Percentiles rank a stretch among this genome's conserved stretches.
phyloP scores from a whole-genome alignment of 2,113 vertebrate genomes.

The Callipepla californica region DNA sequence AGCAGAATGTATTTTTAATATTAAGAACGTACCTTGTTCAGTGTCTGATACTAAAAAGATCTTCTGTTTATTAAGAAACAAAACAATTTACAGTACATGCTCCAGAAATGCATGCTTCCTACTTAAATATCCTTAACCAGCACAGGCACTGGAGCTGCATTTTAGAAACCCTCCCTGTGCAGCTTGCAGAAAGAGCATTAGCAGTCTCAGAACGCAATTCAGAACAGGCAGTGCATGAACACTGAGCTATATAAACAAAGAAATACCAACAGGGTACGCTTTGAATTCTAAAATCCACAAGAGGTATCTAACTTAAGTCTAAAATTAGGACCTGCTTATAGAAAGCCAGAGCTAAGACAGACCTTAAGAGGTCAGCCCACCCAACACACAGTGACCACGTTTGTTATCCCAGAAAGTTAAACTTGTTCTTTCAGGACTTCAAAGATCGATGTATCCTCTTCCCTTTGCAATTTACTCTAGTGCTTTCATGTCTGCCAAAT shows the following conservation, averaged over 20 bases:
- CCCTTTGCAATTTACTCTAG: neutral
- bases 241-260: neutral
- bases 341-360: neutral
- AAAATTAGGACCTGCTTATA: neutral
- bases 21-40: neutral
- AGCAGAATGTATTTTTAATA: neutral
- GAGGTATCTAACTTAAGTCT: neutral
- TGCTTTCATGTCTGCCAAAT: neutral
- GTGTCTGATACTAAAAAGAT: neutral
- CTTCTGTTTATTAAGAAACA: neutral
- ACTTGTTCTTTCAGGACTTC: neutral
- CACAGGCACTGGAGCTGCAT: neutral
- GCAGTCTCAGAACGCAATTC: neutral
- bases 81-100: neutral
- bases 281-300: neutral
- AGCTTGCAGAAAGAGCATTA: neutral
- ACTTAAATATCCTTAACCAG: neutral
- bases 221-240: neutral
- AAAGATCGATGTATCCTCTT: neutral
- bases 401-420: neutral
- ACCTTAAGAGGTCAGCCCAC: neutral
- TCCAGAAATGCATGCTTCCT: neutral
- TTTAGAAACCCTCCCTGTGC: neutral
- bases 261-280: neutral
- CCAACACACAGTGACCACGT: neutral